phyloP scores from a whole-genome alignment of 2,888 invertebrate species.

The Uloborus plumipes region DNA sequence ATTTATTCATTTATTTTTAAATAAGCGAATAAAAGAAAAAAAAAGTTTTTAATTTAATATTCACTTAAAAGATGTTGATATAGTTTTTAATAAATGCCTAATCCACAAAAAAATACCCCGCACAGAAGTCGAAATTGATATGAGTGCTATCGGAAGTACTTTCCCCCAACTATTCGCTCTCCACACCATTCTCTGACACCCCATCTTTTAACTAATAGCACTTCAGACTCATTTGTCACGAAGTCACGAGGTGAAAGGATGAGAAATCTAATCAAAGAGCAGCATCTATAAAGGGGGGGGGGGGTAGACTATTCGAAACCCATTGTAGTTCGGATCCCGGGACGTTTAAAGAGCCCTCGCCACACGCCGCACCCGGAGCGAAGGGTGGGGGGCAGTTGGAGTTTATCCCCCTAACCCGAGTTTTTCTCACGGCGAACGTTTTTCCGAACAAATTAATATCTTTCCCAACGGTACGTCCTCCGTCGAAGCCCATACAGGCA shows the following conservation, averaged over 20 bases:
- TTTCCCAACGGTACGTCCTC: slow-evolving; percentile 22
- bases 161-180: not conserved
- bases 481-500: slow-evolving; percentile 25
- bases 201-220: slow-evolving; percentile 48
- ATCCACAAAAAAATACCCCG: no score
- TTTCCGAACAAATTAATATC: slow-evolving; percentile 59
- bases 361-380: slow-evolving; percentile 55
- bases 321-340: slow-evolving; percentile 42
- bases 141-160: no score
- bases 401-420: not conserved
- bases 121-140: no score
- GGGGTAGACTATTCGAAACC: not conserved
- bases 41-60: no score
- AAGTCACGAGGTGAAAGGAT: slow-evolving; percentile 29
- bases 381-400: slow-evolving; percentile 7
- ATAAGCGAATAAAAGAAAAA: no score
- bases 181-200: slow-evolving; percentile 13
- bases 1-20: no score
- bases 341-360: slow-evolving; percentile 53
- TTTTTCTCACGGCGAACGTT: slow-evolving; percentile 45
- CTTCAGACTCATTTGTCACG: slow-evolving; percentile 57
- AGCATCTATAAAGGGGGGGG: slow-evolving; percentile 29
- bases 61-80: no score
- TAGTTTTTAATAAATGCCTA: no score
- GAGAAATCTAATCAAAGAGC: slow-evolving; percentile 49